These are phyloP conservation scores for Heliconius himera DNA, from an alignment of 1,140 invertebrate genomes.

Conservation along the genomic window DNA sequence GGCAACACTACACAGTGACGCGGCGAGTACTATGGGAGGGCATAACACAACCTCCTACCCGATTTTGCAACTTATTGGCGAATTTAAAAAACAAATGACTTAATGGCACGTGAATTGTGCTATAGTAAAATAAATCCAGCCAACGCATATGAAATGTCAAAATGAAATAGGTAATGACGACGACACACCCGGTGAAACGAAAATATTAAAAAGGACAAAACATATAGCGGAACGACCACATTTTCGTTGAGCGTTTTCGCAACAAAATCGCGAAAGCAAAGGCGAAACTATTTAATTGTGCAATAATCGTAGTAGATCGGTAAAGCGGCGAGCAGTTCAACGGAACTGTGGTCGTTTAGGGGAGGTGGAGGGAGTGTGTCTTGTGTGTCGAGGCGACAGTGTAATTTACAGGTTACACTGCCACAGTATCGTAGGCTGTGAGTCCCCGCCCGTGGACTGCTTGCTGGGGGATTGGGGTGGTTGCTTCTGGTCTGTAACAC, in stretches of 20 bases:
- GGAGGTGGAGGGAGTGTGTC: constrained; percentile 32
- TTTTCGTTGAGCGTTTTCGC: constrained; percentile 22
- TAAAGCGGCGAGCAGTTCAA: constrained; percentile 33
- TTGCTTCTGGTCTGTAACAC: constrained; percentile 92
- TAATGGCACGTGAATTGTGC: constrained; percentile 51
- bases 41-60: constrained; percentile 33
- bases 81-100: constrained; percentile 26
- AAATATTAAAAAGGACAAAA: not conserved
- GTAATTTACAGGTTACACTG: constrained; percentile 94
- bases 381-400: constrained; percentile 22
- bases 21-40: constrained; percentile 44
- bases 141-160: constrained; percentile 70
- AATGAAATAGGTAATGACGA: constrained; percentile 52
- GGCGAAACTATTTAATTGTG: constrained; percentile 32
- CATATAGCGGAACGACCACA: constrained; percentile 19
- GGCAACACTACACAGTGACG: constrained; percentile 67
- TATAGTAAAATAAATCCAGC: constrained; percentile 61
- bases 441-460: constrained; percentile 88
- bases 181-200: constrained; percentile 54
- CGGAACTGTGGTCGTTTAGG: constrained; percentile 27
- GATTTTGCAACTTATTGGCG: constrained; percentile 38
- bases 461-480: constrained; percentile 86
- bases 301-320: constrained; percentile 32
- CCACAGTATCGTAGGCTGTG: constrained; percentile 98
- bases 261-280: constrained; percentile 41